Base-by-base conservation (phyloP, 2,113 vertebrate genomes). In the Carassius carassius region DNA sequence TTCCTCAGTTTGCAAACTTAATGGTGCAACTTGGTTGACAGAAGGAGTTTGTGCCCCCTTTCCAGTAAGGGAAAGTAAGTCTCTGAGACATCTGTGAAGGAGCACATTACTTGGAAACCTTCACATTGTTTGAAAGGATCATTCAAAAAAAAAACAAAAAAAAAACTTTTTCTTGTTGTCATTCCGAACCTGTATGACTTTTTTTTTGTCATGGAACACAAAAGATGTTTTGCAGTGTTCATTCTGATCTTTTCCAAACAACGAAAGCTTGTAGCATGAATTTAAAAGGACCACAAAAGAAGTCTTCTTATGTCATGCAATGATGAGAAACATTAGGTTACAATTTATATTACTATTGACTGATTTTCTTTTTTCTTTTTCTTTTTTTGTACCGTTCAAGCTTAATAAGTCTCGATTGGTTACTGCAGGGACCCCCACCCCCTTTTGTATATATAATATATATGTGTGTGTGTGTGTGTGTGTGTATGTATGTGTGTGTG, bases 1-100 rank as follows among this genome's bases (percentile, higher is more conserved):
- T 84, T 82, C 13, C 29, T 82, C 78, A 23, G 23, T 82, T 73
- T 82, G 56, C 56, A 60, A 25, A 21, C 79, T 19, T 85, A 85
- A 82, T 87, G 81, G 81, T 44, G 29, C 79, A 37, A 83, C 41
- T 56, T 78, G 63, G 49, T 78, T 58, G 58, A 56, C 69, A 49
- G 41, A 35, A 56, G 47, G 35, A 67, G 78, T 79, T 63, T 63
- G 32, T 3, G 6, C 54, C 37, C 13, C 4, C n/a, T 19, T 79
- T 63, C 76, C 41, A 79, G 41, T 79, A 47, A 63, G 77, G 8
- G 3, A 37, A 25, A 1, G 3, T 11, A 12, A 11, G 37, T 47
- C 56, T 25, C 10, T 0, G 51, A 56, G 19, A 21, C 14, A 5
- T 63, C 9, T 44, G 58, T 23, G 60, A 58, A 21, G 14, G 35